phyloP scores from a whole-genome alignment of 2,888 invertebrate species.

The Imbricaverruca yamaguchii region DNA sequence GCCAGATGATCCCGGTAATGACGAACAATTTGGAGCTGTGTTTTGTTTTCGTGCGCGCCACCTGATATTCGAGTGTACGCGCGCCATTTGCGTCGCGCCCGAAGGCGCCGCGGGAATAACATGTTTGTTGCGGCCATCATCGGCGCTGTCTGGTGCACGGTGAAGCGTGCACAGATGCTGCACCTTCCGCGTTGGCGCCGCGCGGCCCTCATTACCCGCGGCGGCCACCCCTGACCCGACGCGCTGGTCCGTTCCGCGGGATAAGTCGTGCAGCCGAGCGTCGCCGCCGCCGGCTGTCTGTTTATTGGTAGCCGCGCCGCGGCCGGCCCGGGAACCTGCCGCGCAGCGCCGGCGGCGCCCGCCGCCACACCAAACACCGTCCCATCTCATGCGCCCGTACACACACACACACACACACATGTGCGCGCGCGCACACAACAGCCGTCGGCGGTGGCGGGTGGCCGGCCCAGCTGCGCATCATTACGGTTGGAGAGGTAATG shows the following conservation, averaged over 20 bases:
- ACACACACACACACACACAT: too few relatives aligned
- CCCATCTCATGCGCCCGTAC: too few relatives aligned
- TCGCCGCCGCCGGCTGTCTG: too few relatives aligned
- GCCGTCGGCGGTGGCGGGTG: neutral
- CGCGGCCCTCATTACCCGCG: neutral
- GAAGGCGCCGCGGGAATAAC: neutral
- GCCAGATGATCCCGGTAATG: neutral
- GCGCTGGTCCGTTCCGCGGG: neutral
- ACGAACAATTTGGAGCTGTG: neutral
- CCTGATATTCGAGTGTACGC: neutral
- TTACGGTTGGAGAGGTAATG: neutral
- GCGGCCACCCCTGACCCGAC: neutral
- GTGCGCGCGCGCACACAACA: neutral
- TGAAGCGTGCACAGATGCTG: neutral
- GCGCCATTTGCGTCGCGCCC: neutral
- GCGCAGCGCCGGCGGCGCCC: neutral
- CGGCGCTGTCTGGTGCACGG: neutral
- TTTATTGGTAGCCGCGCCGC: neutral
- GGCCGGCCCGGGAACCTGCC: neutral
- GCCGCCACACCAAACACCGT: too few relatives aligned
- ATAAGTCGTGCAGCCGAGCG: too few relatives aligned
- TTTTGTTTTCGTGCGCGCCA: neutral
- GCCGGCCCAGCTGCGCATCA: neutral
- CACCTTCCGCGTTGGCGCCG: neutral
- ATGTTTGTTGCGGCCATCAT: neutral